phyloP scores from a whole-genome alignment of 2,888 invertebrate species.

The Saturnia pavonia region DNA sequence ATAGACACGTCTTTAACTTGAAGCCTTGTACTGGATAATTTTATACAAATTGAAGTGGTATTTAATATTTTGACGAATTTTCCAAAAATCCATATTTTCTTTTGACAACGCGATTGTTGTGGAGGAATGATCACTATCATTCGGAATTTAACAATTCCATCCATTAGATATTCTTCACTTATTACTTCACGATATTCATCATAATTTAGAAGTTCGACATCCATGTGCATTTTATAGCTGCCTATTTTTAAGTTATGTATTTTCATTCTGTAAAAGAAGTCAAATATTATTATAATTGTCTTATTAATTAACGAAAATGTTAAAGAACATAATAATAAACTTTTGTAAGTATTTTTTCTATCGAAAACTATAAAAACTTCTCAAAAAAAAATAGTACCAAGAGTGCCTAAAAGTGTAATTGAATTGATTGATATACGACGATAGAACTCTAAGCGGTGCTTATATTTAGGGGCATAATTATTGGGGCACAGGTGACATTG shows the following conservation, averaged over 20 bases:
- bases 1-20: neutral
- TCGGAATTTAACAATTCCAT: neutral
- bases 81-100: neutral
- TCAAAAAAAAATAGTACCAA: too few species aligned
- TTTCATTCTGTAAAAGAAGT: neutral
- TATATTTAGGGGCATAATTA: too few species aligned
- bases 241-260: neutral
- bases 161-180: neutral
- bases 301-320: neutral
- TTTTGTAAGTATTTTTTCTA: too few species aligned
- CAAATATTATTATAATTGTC: neutral
- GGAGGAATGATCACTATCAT: neutral
- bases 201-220: neutral
- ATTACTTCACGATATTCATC: neutral
- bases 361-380: too few species aligned
- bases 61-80: constrained; percentile 4
- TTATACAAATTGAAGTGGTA: neutral
- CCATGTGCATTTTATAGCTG: neutral
- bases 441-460: too few species aligned
- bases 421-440: too few species aligned
- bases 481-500: too few species aligned
- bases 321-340: neutral
- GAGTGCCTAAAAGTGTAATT: too few species aligned
- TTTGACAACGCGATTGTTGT: too few species aligned
- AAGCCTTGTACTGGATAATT: neutral